phyloP scores from a whole-genome alignment of 2,888 invertebrate genomes.

The Drosophila subquinaria region DNA sequence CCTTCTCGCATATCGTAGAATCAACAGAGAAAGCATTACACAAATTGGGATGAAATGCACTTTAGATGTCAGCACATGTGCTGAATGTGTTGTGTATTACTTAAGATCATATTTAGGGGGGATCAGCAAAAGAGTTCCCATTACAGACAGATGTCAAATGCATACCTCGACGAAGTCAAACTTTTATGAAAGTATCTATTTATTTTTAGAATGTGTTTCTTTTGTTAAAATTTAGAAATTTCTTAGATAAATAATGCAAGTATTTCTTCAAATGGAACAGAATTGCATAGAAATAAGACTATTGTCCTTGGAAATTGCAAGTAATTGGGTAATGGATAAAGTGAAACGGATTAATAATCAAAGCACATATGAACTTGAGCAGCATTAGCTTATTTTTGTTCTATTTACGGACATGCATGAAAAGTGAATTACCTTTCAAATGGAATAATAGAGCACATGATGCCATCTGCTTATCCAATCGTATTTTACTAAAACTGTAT shows the following conservation, averaged over 20 bases:
- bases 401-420: constrained; percentile 16
- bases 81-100: constrained; percentile 13
- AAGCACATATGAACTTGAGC: constrained; percentile 14
- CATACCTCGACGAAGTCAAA: neutral
- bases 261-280: no score
- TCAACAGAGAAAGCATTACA: constrained; percentile 12
- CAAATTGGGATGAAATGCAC: constrained; percentile 14
- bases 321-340: constrained; percentile 4
- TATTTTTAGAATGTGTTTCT: neutral
- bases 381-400: constrained; percentile 11
- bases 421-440: constrained; percentile 50
- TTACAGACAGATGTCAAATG: constrained; percentile 13
- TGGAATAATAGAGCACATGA: constrained; percentile 52
- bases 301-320: neutral
- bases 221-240: neutral
- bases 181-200: neutral
- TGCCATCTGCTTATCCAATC: constrained; percentile 57
- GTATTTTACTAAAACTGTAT: constrained; percentile 52
- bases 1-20: neutral
- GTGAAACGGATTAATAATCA: constrained; percentile 15
- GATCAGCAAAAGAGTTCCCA: constrained; percentile 2
- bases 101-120: constrained; percentile 4
- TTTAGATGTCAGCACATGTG: constrained; percentile 26
- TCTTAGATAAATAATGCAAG: neutral
- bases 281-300: neutral